Evolutionary conservation across 2,113 vertebrate species (phyloP).

Genomic region (Puntigrus tetrazona): DNA sequence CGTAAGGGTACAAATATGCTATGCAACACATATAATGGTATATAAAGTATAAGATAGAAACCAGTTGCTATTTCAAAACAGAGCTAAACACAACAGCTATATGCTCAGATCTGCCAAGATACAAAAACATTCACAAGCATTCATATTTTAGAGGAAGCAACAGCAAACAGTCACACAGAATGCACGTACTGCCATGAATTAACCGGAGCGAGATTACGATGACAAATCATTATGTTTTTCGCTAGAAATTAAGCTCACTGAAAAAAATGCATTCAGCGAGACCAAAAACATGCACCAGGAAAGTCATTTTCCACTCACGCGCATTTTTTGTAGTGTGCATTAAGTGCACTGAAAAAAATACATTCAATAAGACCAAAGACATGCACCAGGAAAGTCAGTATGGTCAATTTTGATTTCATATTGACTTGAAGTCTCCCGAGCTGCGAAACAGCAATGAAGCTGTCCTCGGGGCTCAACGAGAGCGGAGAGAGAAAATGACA

Average conservation of each 20-base stretch:
- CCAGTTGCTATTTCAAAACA: neutral
- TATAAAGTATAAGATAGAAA: neutral
- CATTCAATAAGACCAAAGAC: neutral
- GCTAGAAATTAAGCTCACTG: no score
- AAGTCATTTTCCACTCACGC: no score
- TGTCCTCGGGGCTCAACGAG: neutral
- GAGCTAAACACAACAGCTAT: no score
- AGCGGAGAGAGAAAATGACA: slow-evolving; percentile 28
- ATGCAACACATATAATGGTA: no score
- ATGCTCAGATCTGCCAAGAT: neutral
- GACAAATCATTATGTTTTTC: no score
- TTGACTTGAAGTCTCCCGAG: neutral
- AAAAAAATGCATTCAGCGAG: no score
- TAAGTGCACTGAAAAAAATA: neutral
- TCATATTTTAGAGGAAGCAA: neutral
- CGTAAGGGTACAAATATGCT: no score
- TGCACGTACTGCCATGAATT: neutral
- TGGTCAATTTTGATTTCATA: neutral
- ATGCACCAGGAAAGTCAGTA: neutral
- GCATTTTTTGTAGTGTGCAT: no score
- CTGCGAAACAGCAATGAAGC: slow-evolving; percentile 2
- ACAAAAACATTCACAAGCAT: neutral
- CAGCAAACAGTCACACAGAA: neutral
- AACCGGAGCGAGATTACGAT: no score
- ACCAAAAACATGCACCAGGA: no score